A percentile compares a stretch with the other conserved stretches of the same genome.
Conservation (phyloP, 2,888 invertebrate genomes). For the Eucera pruinosa region DNA sequence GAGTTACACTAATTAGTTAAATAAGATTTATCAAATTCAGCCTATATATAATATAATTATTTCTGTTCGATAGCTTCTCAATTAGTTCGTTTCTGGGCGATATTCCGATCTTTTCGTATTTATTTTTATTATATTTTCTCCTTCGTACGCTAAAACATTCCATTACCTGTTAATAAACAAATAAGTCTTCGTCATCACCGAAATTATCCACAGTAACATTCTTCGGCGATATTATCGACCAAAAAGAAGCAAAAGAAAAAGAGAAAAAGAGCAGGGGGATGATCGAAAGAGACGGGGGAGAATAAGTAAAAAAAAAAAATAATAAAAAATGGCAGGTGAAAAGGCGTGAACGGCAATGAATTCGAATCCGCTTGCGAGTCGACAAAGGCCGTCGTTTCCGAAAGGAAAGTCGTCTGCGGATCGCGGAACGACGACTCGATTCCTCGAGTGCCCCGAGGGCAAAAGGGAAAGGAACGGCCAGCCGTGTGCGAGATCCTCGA, state of each 20-base stretch:
- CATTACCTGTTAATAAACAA: too few species aligned
- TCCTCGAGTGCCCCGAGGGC: conserved; percentile 6
- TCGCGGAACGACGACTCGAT: conserved; percentile 23
- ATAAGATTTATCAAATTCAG: too few species aligned
- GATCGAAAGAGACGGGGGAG: background rate
- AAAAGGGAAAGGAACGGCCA: background rate
- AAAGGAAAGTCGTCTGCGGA: conserved; percentile 45
- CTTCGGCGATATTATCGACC: too few species aligned
- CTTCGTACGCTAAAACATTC: too few species aligned
- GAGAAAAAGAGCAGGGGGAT: background rate
- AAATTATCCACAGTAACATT: too few species aligned
- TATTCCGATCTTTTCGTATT: too few species aligned
- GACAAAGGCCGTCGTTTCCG: conserved; percentile 53
- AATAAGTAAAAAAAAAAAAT: background rate
- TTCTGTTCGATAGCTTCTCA: too few species aligned
- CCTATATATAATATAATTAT: too few species aligned
- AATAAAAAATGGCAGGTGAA: conserved; percentile 30
- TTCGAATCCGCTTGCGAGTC: conserved; percentile 50
- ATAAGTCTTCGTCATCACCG: too few species aligned
- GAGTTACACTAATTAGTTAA: too few species aligned
- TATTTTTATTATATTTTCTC: too few species aligned
- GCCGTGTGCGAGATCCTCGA: conserved; percentile 27
- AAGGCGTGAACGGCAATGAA: conserved; percentile 52
- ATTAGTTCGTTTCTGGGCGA: too few species aligned
- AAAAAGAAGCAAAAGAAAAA: background rate